Evolutionary conservation across 1,140 invertebrate species (phyloP), one percentile per base, ranked within the genome.

Genomic region (Zaprionus ghesquierei): DNA sequence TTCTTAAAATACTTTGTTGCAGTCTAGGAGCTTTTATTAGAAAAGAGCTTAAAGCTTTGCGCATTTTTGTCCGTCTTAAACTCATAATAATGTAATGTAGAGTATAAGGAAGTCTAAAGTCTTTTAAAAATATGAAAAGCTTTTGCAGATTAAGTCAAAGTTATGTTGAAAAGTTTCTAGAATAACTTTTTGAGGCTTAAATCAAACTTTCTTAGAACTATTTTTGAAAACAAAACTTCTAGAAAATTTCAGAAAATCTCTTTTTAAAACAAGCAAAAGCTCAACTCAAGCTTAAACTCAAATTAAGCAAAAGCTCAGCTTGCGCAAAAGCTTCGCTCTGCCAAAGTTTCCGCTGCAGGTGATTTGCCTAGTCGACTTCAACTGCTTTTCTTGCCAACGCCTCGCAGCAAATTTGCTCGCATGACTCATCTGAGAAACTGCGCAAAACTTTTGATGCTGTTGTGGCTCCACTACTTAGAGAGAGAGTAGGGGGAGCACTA

Each of bases 361-460:
- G 13, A 31, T n/a, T 54, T 23, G 8, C 15, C 33, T 0, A n/a
- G 4, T 22, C 50, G 15, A 18, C 41, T 22, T 5, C 1, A 12
- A 1, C 3, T 0, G 23, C 2, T 13, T 33, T 31, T 15, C 35
- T 29, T 29, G 5, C 25, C 1, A 35, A 5, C 33, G 33, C 33
- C 33, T n/a, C 13, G n/a, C 9, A 15, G 35, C n/a, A 41, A 41
- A n/a, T 38, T 31, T n/a, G 1, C 10, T 46, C 13, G 66, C 18
- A 69, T 69, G 66, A 69, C 25, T 69, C 66, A 69, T 62, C 25
- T 9, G 46, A 51, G 12, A 44, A 46, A 60, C 33, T 49, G 60
- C 50, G 49, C 64, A 60, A 68, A 68, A 68, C 56, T 72, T 72
- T 60, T 54, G 58, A 62, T 69, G 66, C 49, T 41, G 58, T 35